Evolutionary conservation across 2,797 vertebrate species (phyloP).

Genomic region (Propithecus deckenii): DNA sequence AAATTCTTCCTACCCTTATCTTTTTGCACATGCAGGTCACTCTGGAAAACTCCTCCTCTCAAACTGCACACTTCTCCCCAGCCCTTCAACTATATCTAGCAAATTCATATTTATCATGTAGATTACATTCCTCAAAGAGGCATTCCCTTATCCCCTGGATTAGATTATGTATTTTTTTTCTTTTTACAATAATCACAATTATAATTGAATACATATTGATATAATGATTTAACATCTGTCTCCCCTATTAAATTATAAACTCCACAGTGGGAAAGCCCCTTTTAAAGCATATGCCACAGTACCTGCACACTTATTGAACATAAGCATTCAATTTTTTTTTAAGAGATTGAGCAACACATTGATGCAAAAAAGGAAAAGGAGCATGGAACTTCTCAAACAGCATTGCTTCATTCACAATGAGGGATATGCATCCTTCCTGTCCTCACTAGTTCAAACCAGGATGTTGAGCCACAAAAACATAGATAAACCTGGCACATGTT

Average conservation of each 20-base stretch:
- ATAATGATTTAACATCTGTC: not conserved
- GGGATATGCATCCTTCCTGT: not conserved
- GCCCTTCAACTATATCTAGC: not conserved
- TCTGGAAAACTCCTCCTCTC: not conserved
- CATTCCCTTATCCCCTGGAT: not conserved
- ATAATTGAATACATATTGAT: not conserved
- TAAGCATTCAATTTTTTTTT: not conserved
- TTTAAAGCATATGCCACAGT: not conserved
- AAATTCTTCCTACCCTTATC: not conserved
- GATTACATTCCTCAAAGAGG: not conserved
- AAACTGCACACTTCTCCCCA: not conserved
- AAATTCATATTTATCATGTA: not conserved
- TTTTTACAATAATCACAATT: conserved; percentile 19
- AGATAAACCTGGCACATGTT: not conserved
- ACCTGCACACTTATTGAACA: not conserved
- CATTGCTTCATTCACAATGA: not conserved
- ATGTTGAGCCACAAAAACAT: not conserved
- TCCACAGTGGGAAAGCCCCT: conserved; percentile 26
- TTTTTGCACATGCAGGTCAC: not conserved
- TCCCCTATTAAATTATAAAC: conserved; percentile 23
- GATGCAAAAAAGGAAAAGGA: not conserved
- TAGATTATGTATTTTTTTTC: not conserved
- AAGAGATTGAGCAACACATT: not conserved
- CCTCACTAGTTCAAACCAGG: not conserved
- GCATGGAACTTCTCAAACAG: not conserved